Evolutionary conservation across 35 echinoderm and acorn worm genomes (phyloP), one percentile per base, ranked within the genome.

Genomic region (Patiria miniata): DNA sequence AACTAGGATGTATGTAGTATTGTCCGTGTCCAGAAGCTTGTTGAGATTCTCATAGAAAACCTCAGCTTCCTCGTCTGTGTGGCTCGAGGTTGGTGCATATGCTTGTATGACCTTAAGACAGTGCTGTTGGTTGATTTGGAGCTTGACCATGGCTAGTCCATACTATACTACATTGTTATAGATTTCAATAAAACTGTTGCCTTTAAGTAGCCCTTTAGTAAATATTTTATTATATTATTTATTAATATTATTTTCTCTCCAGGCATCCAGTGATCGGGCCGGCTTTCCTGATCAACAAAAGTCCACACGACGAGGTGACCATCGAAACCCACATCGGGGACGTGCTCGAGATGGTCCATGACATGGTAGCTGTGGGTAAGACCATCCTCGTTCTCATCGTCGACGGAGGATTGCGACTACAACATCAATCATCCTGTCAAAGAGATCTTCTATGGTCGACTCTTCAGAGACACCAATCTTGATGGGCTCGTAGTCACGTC

Each of bases 371-470:
- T 19, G 36, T 7, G 3, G 18, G 61, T 4, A 69, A 23, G 33
- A 69, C 61, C 61, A 69, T 69, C 61, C 61, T 69, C 33, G 61
- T 36, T 23, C 61, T 69, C 61, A 28, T 69, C n/a, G 61, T 69
- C 61, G 61, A 69, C 61, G 61, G 61, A 69, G 61, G 61, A 28
- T 14, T 36, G 61, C 17, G 92, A 90, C 51, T 94, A 79, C 78
- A 94, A 90, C 39, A 19, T 79, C 17, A 80, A 90, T 22, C 76
- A 94, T 61, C 28, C 68, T 3, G 53, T 61, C 1, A 94, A 90
- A 57, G 80, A 81, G 10, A 16, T 90, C 1, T 86, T 85, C 59
- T 90, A 73, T 65, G 18, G 10, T 1, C 37, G 92, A 19, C 57
- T 90, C 3, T 94, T 90, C 32, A 80, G 55, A 68, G 59, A 85